Conservation (phyloP, 1,140 invertebrate genomes). For the Maniola jurtina region DNA sequence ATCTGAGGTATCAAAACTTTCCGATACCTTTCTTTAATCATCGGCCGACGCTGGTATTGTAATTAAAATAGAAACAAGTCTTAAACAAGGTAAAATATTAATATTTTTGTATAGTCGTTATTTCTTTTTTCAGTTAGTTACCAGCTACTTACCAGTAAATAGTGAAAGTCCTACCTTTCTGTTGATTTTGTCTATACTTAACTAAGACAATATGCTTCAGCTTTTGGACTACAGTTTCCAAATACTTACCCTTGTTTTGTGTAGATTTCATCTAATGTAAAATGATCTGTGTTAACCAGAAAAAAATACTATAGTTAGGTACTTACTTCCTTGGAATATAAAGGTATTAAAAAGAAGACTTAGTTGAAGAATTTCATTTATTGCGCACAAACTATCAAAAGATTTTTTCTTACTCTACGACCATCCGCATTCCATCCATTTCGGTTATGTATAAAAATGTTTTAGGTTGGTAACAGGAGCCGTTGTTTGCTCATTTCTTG, state of each 20-base stretch:
- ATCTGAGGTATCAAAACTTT: slow-evolving; percentile 31
- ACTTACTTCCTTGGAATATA: too few relatives aligned
- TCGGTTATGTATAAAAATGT: not conserved
- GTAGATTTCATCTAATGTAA: not conserved
- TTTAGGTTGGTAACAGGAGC: slow-evolving; percentile 20
- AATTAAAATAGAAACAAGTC: slow-evolving; percentile 39
- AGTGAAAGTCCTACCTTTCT: not conserved
- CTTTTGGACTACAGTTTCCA: not conserved
- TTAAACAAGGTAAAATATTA: not conserved
- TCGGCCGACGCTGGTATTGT: slow-evolving; percentile 29
- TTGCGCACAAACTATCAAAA: not conserved
- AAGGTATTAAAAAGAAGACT: too few relatives aligned
- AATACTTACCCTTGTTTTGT: not conserved
- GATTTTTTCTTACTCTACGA: not conserved
- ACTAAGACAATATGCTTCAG: not conserved
- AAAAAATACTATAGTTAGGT: too few relatives aligned
- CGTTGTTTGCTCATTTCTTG: slow-evolving; percentile 43
- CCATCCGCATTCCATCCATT: not conserved
- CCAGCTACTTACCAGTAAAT: not conserved
- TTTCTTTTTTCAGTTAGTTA: not conserved
- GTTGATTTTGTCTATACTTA: not conserved
- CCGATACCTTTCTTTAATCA: slow-evolving; percentile 28
- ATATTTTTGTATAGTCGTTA: not conserved
- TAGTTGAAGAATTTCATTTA: not conserved
- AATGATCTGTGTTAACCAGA: too few relatives aligned